These are phyloP conservation scores for Pteropus alecto DNA, from an alignment of 2,113 vertebrate genomes.

Conservation along the genomic window DNA sequence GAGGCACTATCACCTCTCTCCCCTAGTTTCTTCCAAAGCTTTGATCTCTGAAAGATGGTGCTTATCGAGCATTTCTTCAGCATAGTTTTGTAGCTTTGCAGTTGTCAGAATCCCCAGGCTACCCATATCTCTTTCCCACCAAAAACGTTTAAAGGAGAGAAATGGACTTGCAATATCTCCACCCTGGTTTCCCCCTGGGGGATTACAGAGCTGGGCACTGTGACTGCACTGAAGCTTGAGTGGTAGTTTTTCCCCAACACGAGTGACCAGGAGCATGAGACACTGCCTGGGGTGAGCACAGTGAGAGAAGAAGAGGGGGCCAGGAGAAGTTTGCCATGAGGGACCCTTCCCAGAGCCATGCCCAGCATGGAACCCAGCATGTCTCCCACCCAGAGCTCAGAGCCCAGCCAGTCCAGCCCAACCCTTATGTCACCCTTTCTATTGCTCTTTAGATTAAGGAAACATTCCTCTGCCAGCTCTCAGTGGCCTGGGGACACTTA, in stretches of 20 bases:
- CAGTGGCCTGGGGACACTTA: rapidly evolving
- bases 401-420: neutral
- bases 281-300: neutral
- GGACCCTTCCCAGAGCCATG: neutral
- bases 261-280: neutral
- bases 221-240: neutral
- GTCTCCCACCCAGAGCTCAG: neutral
- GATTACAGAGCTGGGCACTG: neutral
- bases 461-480: neutral
- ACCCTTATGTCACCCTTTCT: neutral
- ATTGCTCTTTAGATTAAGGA: neutral
- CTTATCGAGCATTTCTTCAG: neutral
- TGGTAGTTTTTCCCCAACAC: neutral
- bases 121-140: neutral
- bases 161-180: neutral
- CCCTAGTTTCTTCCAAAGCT: neutral
- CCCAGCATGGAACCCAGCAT: neutral
- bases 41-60: neutral
- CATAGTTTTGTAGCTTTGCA: neutral
- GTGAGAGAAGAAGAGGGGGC: neutral
- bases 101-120: neutral
- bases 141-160: constrained; percentile 3
- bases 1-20: neutral
- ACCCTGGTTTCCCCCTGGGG: neutral
- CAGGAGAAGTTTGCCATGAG: neutral